These are phyloP conservation scores for Gasteruption jaculator DNA, from an alignment of 2,888 invertebrate genomes.

Conservation along the genomic window DNA sequence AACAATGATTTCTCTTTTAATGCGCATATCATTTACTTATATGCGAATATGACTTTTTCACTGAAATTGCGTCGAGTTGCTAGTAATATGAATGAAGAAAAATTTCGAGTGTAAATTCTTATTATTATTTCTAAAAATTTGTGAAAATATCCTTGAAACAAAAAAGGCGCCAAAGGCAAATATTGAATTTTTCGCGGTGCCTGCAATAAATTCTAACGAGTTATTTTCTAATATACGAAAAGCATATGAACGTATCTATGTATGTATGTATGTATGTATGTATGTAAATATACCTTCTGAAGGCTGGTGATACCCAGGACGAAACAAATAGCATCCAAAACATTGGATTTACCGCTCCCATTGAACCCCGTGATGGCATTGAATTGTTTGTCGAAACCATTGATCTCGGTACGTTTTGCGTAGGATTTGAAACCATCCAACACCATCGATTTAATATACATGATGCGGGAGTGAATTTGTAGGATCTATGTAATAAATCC, in stretches of 20 bases:
- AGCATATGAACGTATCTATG: slow-evolving; percentile 14
- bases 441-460: slow-evolving; percentile 89
- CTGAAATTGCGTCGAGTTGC: too few species aligned
- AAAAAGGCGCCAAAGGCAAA: slow-evolving; percentile 5
- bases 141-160: neutral
- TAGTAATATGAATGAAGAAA: too few species aligned
- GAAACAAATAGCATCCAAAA: slow-evolving; percentile 96
- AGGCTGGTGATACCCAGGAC: slow-evolving; percentile 93
- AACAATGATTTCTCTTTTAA: too few species aligned
- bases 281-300: slow-evolving; percentile 70
- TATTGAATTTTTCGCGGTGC: neutral
- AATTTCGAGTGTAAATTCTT: too few species aligned
- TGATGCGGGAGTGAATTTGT: slow-evolving; percentile 53
- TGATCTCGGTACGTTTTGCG: slow-evolving; percentile 85
- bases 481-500: neutral
- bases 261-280: too few species aligned
- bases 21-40: too few species aligned
- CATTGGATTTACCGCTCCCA: slow-evolving; percentile 97
- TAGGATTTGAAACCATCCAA: slow-evolving; percentile 99
- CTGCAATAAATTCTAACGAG: neutral
- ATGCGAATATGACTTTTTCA: too few species aligned
- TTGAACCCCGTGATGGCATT: slow-evolving; percentile 98
- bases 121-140: slow-evolving; percentile 3
- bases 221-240: slow-evolving; percentile 11
- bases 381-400: slow-evolving; percentile 89